A percentile compares a stretch with the other conserved stretches of the same genome.
Evolutionary conservation across 2,888 invertebrate genomes (phyloP).

Genomic region (Ryuthela nishihirai): DNA sequence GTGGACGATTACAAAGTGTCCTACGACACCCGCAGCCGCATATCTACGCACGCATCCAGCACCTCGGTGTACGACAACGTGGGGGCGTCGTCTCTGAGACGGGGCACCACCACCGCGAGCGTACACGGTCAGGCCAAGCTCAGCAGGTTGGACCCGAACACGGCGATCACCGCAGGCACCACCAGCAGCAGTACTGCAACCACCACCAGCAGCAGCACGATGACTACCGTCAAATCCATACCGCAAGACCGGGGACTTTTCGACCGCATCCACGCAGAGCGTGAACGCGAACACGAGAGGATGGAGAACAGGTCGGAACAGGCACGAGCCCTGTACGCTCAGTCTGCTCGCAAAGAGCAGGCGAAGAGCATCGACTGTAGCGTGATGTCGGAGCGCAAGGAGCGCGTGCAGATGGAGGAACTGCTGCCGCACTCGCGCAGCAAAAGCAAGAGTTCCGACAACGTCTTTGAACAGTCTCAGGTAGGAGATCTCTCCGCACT

Average conservation of each 20-base stretch:
- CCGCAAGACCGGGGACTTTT: slow-evolving; percentile 13
- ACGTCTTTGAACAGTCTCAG: slow-evolving; percentile 58
- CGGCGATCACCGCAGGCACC: slow-evolving; percentile 3
- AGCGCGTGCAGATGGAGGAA: background rate
- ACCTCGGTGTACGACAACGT: slow-evolving; percentile 86
- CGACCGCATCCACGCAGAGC: background rate
- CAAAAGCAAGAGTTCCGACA: slow-evolving; percentile 87
- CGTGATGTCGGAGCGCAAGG: slow-evolving; percentile 47
- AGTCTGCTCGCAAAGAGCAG: slow-evolving; percentile 43
- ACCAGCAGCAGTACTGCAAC: background rate
- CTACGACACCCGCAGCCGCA: slow-evolving; percentile 56
- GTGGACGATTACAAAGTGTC: slow-evolving; percentile 33
- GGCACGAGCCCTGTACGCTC: slow-evolving; percentile 26
- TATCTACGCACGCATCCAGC: slow-evolving; percentile 71
- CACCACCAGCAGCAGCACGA: background rate
- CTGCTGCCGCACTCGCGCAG: slow-evolving; percentile 47
- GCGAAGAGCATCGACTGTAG: slow-evolving; percentile 58
- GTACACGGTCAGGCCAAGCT: slow-evolving; percentile 19
- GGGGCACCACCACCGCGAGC: slow-evolving; percentile 36
- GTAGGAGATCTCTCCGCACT: slow-evolving; percentile 49
- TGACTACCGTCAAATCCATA: slow-evolving; percentile 15
- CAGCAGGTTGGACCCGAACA: slow-evolving; percentile 2
- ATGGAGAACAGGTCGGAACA: background rate
- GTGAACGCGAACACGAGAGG: background rate
- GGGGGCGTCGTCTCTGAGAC: slow-evolving; percentile 29